Conservation (phyloP, 64 coral and sea anemone species). For the Montipora efflorescens region DNA sequence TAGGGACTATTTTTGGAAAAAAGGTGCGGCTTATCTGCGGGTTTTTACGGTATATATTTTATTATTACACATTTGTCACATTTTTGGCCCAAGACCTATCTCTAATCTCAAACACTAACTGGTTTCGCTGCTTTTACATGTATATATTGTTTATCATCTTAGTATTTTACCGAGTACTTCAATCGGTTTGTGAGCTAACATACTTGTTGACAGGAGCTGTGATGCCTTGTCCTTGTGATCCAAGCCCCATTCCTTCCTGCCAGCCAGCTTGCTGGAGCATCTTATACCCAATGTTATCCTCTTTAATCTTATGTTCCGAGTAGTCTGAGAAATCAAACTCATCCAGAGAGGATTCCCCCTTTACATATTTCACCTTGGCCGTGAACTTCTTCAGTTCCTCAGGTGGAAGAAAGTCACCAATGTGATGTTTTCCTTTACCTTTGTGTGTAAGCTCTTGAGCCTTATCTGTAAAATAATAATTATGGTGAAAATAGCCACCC, state of each 20-base stretch:
- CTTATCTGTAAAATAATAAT: constrained; percentile 48
- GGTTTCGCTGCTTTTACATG: too few relatives aligned
- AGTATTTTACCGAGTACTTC: neutral
- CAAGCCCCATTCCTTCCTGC: constrained; percentile 94
- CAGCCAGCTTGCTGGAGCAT: constrained; percentile 98
- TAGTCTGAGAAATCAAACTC: constrained; percentile 93
- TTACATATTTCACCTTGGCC: constrained; percentile 88
- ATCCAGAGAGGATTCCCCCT: constrained; percentile 69
- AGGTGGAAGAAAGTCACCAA: constrained; percentile 94
- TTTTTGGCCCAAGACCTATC: too few relatives aligned
- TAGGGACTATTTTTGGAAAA: too few relatives aligned
- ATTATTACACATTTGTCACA: too few relatives aligned
- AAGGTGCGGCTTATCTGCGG: too few relatives aligned
- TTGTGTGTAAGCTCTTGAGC: constrained; percentile 76
- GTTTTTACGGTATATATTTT: neutral
- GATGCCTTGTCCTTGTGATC: constrained; percentile 94
- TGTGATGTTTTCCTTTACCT: constrained; percentile 91
- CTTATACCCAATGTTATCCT: constrained; percentile 98
- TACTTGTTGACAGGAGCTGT: constrained; percentile 97
- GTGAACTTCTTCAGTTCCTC: constrained; percentile 94
- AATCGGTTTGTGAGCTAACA: neutral
- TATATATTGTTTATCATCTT: too few relatives aligned
- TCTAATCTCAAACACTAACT: too few relatives aligned
- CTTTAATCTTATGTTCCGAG: constrained; percentile 95
- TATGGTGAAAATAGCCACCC: too few relatives aligned